Evolutionary conservation across 2,113 vertebrate species (phyloP).

Genomic region (Chitala chitala): DNA sequence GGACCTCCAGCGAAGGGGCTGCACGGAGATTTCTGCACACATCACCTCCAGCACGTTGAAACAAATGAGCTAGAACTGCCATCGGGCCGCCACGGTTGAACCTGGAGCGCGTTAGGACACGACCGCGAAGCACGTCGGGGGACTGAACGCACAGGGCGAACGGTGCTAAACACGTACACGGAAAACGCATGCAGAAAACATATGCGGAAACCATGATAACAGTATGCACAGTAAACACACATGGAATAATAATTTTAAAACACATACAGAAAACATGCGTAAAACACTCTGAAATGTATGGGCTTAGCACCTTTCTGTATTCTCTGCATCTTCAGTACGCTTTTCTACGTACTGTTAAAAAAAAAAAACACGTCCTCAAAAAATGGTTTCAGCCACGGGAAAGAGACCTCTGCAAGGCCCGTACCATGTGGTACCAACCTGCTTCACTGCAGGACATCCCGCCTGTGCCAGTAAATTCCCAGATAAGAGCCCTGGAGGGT

Average conservation of each 20-base stretch:
- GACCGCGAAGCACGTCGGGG: not conserved
- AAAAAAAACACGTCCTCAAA: not conserved
- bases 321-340: not conserved
- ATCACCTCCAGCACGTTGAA: not conserved
- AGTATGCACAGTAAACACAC: not conserved
- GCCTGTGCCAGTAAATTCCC: conserved; percentile 11
- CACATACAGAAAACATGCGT: not conserved
- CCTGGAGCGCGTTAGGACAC: not conserved
- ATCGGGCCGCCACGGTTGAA: not conserved
- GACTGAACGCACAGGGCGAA: no score
- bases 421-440: conserved; percentile 1
- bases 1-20: not conserved
- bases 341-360: not conserved
- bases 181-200: not conserved
- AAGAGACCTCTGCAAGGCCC: not conserved
- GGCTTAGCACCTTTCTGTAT: not conserved
- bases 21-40: not conserved
- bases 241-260: no score
- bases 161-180: not conserved
- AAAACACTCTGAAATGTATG: not conserved
- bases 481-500: not conserved
- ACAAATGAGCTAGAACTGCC: not conserved
- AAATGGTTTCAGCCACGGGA: not conserved
- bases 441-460: not conserved
- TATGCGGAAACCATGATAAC: not conserved